Percentiles rank a stretch among this genome's conserved stretches.
These are phyloP conservation scores for Synaphobranchus kaupii DNA, from an alignment of 2,797 vertebrate genomes.

Conservation along the genomic window DNA sequence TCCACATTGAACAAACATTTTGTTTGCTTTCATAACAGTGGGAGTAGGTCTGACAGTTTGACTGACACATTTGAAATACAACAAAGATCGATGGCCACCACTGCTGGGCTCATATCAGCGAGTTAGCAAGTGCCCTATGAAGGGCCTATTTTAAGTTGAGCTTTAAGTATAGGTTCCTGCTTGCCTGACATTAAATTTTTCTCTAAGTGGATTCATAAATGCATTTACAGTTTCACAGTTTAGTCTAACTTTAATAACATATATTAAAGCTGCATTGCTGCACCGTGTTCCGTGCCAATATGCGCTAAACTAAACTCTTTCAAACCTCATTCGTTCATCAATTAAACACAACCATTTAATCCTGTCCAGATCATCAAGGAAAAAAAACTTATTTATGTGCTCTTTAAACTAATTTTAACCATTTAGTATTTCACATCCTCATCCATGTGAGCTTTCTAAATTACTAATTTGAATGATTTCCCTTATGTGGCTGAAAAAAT, in stretches of 20 bases:
- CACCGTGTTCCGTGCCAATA: constrained; percentile 39
- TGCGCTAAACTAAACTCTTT: constrained; percentile 32
- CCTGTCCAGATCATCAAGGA: constrained; percentile 18
- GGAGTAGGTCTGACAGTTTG: not conserved
- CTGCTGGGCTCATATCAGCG: constrained; percentile 21
- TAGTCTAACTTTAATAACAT: constrained; percentile 45
- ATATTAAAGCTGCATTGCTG: constrained; percentile 22
- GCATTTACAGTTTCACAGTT: constrained; percentile 30
- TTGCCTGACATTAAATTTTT: constrained; percentile 52
- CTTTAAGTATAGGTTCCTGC: constrained; percentile 44
- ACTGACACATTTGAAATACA: constrained; percentile 16
- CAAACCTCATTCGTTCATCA: not conserved
- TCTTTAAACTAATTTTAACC: constrained; percentile 30
- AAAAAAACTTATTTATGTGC: constrained; percentile 18
- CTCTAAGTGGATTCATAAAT: constrained; percentile 35
- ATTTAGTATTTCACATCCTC: constrained; percentile 27
- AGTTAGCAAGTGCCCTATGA: constrained; percentile 25
- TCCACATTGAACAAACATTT: not conserved
- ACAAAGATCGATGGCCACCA: constrained; percentile 23
- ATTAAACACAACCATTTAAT: not conserved
- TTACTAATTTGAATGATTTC: constrained; percentile 39
- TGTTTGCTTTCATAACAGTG: not conserved
- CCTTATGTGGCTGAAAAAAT: constrained; percentile 37
- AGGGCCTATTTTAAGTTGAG: constrained; percentile 26
- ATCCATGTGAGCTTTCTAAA: constrained; percentile 29